A percentile compares a stretch with the other conserved stretches of the same genome.
Evolutionary conservation across 1,140 invertebrate genomes (phyloP).

Genomic region (Helicoverpa zea): DNA sequence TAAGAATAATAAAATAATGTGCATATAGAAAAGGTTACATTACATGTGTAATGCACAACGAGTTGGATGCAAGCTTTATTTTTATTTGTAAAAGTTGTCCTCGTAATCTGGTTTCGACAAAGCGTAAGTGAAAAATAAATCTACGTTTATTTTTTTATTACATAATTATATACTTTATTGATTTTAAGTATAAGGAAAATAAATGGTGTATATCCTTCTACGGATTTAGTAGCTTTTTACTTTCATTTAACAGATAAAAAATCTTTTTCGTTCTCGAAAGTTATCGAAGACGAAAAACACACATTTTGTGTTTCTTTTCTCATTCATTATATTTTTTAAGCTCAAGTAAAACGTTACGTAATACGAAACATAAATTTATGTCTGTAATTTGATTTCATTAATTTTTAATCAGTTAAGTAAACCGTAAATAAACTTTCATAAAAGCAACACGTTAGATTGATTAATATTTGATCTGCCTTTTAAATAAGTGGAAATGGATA

Average conservation of each 20-base stretch:
- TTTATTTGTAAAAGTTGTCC: conserved; percentile 5
- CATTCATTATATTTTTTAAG: too few species aligned
- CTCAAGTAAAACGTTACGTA: too few species aligned
- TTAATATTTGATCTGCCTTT: neutral
- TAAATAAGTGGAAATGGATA: too few species aligned
- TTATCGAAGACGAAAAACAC: too few species aligned
- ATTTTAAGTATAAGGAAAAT: neutral
- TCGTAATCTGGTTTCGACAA: neutral
- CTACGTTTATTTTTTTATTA: neutral
- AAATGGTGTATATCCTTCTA: neutral
- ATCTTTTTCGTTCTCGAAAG: too few species aligned
- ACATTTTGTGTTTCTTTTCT: too few species aligned
- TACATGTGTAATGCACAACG: neutral
- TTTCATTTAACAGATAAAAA: neutral
- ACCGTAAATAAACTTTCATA: too few species aligned
- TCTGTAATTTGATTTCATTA: too few species aligned
- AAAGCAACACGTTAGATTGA: neutral
- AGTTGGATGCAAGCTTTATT: neutral
- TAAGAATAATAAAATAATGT: neutral
- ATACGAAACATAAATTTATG: too few species aligned
- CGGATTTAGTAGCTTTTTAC: neutral
- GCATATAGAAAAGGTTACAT: neutral
- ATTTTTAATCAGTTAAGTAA: too few species aligned
- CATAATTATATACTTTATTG: neutral
- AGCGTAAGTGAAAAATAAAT: neutral